phyloP scores from a whole-genome alignment of 1,140 invertebrate genomes.

The Dreissena rostriformis region DNA sequence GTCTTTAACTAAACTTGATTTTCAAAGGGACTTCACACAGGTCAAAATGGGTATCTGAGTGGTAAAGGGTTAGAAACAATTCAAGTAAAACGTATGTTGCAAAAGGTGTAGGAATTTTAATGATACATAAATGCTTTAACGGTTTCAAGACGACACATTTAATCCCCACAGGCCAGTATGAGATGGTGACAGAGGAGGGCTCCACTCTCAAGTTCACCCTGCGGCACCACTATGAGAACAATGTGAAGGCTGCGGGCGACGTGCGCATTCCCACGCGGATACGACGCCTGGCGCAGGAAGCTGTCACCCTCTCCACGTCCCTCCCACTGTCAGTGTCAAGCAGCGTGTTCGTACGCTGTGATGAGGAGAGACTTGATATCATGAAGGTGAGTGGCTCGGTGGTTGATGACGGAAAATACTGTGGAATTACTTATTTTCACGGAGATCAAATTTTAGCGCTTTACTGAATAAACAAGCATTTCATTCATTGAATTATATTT shows the following conservation, averaged over 20 bases:
- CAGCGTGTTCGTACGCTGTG: slow-evolving; percentile 97
- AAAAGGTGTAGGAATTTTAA: no score
- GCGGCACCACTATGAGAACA: slow-evolving; percentile 95
- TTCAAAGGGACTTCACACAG: no score
- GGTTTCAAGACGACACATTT: background rate
- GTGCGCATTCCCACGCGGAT: slow-evolving; percentile 91
- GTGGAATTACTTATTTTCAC: no score
- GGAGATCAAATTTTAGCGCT: no score
- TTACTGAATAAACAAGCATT: no score
- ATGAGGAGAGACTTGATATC: slow-evolving; percentile 95
- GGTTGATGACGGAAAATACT: no score
- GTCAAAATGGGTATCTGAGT: no score
- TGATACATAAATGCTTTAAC: no score
- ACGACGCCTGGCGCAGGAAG: slow-evolving; percentile 96
- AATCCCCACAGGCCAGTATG: slow-evolving; percentile 88
- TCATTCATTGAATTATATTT: no score
- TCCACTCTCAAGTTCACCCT: slow-evolving; percentile 91
- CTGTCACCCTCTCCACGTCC: slow-evolving; percentile 96
- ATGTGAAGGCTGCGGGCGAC: slow-evolving; percentile 92
- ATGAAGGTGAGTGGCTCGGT: slow-evolving; percentile 89
- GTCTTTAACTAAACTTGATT: no score
- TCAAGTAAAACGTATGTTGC: no score
- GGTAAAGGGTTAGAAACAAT: no score
- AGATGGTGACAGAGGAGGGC: slow-evolving; percentile 92
- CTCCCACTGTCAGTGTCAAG: slow-evolving; percentile 96